Conservation (phyloP, 2,888 invertebrate species). For the Cephus nigrinus region DNA sequence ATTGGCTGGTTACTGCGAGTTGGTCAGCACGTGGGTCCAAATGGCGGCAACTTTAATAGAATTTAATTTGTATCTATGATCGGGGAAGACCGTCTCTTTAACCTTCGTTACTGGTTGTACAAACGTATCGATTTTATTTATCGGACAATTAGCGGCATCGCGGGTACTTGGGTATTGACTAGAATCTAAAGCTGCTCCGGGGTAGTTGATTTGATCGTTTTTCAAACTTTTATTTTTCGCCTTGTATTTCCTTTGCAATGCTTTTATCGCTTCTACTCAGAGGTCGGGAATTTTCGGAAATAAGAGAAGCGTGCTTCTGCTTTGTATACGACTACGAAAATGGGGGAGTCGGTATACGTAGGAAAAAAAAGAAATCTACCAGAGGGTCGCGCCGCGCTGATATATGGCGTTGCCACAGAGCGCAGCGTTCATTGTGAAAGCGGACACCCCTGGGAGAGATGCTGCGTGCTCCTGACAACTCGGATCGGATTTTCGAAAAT, state of each 20-base stretch:
- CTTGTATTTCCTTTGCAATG: not conserved
- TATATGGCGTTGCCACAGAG: not conserved
- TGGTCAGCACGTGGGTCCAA: not conserved
- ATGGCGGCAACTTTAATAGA: not conserved
- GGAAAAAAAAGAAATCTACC: not conserved
- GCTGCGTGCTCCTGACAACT: conserved; percentile 2
- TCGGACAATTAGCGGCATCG: not conserved
- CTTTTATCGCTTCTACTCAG: not conserved
- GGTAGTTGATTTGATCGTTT: not conserved
- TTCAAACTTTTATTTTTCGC: not conserved
- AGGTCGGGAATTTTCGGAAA: not conserved
- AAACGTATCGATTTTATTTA: not conserved
- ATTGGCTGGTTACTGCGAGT: not conserved
- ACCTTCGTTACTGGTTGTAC: not conserved
- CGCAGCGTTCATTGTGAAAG: conserved; percentile 5
- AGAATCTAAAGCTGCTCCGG: not conserved
- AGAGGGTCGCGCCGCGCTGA: not conserved
- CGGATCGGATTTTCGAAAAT: conserved; percentile 6
- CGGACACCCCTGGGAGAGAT: not conserved
- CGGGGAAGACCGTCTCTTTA: not conserved
- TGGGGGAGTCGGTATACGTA: not conserved
- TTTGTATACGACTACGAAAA: not conserved
- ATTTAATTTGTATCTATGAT: not conserved
- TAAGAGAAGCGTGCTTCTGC: not conserved
- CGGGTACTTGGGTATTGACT: not conserved